Evolutionary conservation across 53 echinoderm and acorn worm species (phyloP).

Genomic region (Stichopus horrens): DNA sequence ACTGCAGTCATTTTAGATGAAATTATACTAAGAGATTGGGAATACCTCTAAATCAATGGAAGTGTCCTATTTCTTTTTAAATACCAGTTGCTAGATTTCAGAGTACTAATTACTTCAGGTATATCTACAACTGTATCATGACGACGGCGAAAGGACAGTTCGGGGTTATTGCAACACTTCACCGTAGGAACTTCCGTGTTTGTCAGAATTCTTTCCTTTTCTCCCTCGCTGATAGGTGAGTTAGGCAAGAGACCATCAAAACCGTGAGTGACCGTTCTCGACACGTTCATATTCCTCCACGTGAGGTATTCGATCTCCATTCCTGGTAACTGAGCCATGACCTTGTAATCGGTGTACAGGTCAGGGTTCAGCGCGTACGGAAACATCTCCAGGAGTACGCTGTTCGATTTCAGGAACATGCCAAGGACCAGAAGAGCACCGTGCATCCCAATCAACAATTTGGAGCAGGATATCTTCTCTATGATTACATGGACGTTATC

Average conservation of each 20-base stretch:
- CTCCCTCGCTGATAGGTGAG: neutral
- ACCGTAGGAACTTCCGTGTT: neutral
- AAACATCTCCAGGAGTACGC: constrained; percentile 23
- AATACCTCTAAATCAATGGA: too few relatives aligned
- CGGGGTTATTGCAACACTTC: neutral
- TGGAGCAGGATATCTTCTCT: constrained; percentile 5
- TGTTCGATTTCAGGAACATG: neutral
- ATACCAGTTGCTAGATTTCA: neutral
- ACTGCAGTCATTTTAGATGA: too few relatives aligned
- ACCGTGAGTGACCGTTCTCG: neutral
- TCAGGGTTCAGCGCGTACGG: constrained; percentile 12
- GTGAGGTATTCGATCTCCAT: constrained; percentile 16
- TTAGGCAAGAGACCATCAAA: neutral
- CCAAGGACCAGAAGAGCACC: neutral
- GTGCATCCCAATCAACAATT: neutral
- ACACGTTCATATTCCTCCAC: constrained; percentile 19
- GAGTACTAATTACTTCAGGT: neutral
- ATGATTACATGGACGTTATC: neutral
- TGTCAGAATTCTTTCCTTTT: neutral
- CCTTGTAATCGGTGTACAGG: neutral
- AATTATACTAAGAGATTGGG: too few relatives aligned
- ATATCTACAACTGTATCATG: constrained; percentile 12
- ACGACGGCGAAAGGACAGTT: neutral
- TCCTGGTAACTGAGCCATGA: neutral
- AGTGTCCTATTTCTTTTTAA: neutral